Evolutionary conservation across 2,888 invertebrate genomes (phyloP), one percentile per base, ranked within the genome.

Genomic region (Tetheella fluctuosa): DNA sequence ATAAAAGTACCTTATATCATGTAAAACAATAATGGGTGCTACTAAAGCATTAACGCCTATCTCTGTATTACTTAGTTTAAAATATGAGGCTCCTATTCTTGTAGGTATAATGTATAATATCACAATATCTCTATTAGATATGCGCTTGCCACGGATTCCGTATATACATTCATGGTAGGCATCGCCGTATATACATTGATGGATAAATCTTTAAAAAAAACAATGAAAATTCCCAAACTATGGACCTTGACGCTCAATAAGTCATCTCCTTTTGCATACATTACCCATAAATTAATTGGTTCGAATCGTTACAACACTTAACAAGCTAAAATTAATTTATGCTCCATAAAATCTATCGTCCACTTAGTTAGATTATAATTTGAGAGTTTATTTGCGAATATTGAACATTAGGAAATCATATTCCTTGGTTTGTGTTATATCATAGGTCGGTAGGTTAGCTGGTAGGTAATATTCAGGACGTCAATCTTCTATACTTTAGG

Each of bases 251-350:
- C 77, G 73, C 63, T 66, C 68, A 74, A 76, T 76, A 68, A 74
- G 68, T 78, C 79, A 77, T 76, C 76, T 77, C 67, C 74, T 76
- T 70, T 74, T 82, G 81, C 81, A 85, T 85, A 84, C 74, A 87
- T 87, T 84, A 85, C 69, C 68, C 83, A 83, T 88, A 87, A 86
- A 88, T 88, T 86, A 85, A 88, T 88, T 84, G 80, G 71, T 71
- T 67, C 61, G 65, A 66, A 74, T 69, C 66, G 70, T 63, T 59
- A 70, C 64, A 65, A 64, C 64, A 67, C 68, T 70, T 74, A 81
- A 79, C 78, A 74, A 73, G 74, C 74, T 64, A 80, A 81, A 86
- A 86, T 86, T 75, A 86, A 89, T 90, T 89, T 89, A 89, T 81
- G 85, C 63, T 63, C 77, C 74, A 78, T 83, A 77, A 84, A 83